These are phyloP conservation scores for Helogale parvula DNA, from an alignment of 2,113 vertebrate genomes.

Conservation along the genomic window DNA sequence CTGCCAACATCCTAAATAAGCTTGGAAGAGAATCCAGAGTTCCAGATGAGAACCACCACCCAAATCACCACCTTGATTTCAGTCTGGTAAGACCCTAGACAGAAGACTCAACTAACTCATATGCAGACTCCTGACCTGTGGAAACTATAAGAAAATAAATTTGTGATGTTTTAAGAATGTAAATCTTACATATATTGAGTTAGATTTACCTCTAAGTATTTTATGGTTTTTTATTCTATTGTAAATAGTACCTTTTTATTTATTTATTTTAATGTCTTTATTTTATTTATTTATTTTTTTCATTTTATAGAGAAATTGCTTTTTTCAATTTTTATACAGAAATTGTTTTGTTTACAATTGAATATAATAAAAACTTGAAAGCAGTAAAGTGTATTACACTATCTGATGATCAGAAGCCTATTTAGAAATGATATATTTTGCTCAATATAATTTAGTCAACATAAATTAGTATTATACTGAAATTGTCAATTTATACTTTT, in stretches of 20 bases:
- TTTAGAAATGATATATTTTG: not conserved
- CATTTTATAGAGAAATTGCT: conserved; percentile 13
- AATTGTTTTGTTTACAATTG: not conserved
- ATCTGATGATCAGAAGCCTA: not conserved
- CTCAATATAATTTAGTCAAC: conserved; percentile 52
- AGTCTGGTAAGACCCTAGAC: not conserved
- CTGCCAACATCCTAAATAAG: not conserved
- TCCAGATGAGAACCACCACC: not conserved
- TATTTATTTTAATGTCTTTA: too few species aligned
- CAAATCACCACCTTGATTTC: not conserved
- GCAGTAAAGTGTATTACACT: not conserved
- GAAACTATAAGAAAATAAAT: not conserved
- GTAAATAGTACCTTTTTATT: not conserved
- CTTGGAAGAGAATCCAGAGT: not conserved
- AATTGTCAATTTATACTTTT: conserved; percentile 18
- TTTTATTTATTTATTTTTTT: too few species aligned
- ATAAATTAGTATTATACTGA: conserved; percentile 42
- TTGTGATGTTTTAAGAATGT: not conserved
- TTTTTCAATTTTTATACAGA: conserved; percentile 31
- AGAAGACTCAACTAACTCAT: not conserved
- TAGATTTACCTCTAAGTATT: not conserved
- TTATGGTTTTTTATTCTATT: not conserved
- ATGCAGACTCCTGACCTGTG: too few species aligned
- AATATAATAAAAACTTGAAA: conserved; percentile 5
- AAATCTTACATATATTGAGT: not conserved